A percentile compares a stretch with the other conserved stretches of the same genome.
These are phyloP conservation scores for Emmelina monodactyla DNA, from an alignment of 2,888 invertebrate species.

Conservation along the genomic window DNA sequence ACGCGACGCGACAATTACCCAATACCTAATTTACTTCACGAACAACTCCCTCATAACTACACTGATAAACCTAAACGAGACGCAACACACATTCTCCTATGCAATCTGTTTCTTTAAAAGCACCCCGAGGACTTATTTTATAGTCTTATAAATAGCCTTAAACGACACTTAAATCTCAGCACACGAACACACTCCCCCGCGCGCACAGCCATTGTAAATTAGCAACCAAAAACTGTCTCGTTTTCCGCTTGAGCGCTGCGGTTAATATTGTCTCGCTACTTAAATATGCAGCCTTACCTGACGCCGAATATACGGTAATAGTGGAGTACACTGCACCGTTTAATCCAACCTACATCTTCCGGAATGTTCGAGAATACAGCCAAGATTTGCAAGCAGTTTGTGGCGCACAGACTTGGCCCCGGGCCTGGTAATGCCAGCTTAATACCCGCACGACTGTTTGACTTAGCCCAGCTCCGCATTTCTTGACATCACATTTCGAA, in stretches of 20 bases:
- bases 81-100: not conserved
- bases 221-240: constrained; percentile 57
- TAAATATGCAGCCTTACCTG: constrained; percentile 61
- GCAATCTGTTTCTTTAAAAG: not conserved
- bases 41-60: not conserved
- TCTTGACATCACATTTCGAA: constrained; percentile 20
- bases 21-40: not conserved
- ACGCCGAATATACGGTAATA: constrained; percentile 54
- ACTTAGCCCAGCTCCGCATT: constrained; percentile 39
- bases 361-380: constrained; percentile 61
- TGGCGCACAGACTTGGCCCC: constrained; percentile 51
- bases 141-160: not conserved
- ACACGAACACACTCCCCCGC: constrained; percentile 24
- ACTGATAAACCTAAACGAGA: not conserved
- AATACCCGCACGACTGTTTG: no score
- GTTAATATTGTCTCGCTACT: constrained; percentile 61
- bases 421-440: constrained; percentile 43
- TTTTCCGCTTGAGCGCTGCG: constrained; percentile 69
- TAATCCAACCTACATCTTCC: constrained; percentile 59
- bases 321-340: constrained; percentile 58
- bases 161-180: not conserved
- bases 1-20: constrained; percentile 27
- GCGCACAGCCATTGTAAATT: constrained; percentile 47
- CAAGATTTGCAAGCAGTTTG: constrained; percentile 56
- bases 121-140: not conserved